Base-by-base conservation (phyloP, 1,140 invertebrate species). In the Neodiprion virginianus region DNA sequence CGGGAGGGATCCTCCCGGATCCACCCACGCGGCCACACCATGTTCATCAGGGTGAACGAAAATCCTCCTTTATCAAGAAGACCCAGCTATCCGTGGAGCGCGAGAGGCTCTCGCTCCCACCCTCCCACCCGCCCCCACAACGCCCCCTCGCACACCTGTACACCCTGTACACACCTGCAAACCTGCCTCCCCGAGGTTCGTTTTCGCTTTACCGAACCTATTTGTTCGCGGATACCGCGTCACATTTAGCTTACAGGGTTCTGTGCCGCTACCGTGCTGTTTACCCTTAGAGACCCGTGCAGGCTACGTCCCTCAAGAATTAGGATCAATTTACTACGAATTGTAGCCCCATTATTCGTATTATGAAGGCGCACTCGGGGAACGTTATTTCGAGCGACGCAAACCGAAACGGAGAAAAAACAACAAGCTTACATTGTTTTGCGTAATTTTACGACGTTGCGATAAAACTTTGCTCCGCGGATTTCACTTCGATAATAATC, bases 41-140 rank as follows among this genome's bases (percentile, higher is more conserved):
- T 79, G 82, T 81, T 82, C 82, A 82, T 82, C 81, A 80, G 78
- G 78, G 78, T 79, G 81, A 77, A 80, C 72, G 79, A 79, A 80
- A 61, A 61, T 61, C 53, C 53, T 61, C 53, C 53, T 61, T 61
- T 61, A 61, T 61, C 53, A 61, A 61, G 53, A 61, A 61, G 53
- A 61, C 7, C 53, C 53, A 17, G 53, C 11, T 61, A 14, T 61
- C 53, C 53, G 53, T 61, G n/a, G 11, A 12, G 53, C 53, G 53
- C 53, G 53, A 61, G n/a, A 61, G 53, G 11, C 11, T 61, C 53
- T 61, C 53, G 5, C 11, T 61, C 53, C 53, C 53, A 14, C 14
- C 28, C 53, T 14, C n/a, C 11, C 53, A 8, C 53, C 53, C 8
- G 1, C 28, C 5, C 28, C 5, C 28, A 2, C 28, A 40, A 2